Evolutionary conservation across 2,888 invertebrate genomes (phyloP).

Genomic region (Gasteruption jaculator): DNA sequence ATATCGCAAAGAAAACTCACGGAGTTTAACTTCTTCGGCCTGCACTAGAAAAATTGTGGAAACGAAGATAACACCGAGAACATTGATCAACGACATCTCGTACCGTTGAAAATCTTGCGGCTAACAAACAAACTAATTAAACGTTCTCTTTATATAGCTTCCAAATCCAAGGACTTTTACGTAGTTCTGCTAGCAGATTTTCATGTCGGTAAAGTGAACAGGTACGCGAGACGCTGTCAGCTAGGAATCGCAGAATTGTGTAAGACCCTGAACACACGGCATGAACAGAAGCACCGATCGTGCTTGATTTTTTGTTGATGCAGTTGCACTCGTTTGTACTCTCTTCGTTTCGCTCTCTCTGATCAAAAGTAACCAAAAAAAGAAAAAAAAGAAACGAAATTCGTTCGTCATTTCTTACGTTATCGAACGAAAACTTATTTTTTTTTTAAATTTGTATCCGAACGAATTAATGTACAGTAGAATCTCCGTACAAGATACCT

Average conservation of each 20-base stretch:
- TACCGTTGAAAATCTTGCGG: constrained; percentile 38
- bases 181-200: constrained; percentile 46
- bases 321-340: too few relatives aligned
- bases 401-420: too few relatives aligned
- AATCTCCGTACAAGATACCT: too few relatives aligned
- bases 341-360: too few relatives aligned
- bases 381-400: too few relatives aligned
- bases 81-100: constrained; percentile 35
- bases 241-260: constrained; percentile 18
- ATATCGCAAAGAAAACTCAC: constrained; percentile 27
- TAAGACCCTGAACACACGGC: constrained; percentile 9
- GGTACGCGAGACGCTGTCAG: constrained; percentile 38
- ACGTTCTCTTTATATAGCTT: constrained; percentile 49
- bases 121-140: constrained; percentile 39
- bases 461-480: too few relatives aligned
- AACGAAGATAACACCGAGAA: constrained; percentile 22
- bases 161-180: constrained; percentile 45
- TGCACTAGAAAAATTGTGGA: too few relatives aligned
- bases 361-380: too few relatives aligned
- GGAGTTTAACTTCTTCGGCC: constrained; percentile 31
- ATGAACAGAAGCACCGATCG: constrained; percentile 3
- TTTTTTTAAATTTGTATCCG: too few relatives aligned
- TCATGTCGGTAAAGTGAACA: constrained; percentile 45
- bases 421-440: too few relatives aligned
- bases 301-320: too few relatives aligned